These are phyloP conservation scores for Coregonus clupeaformis DNA, from an alignment of 2,113 vertebrate species.

Conservation along the genomic window DNA sequence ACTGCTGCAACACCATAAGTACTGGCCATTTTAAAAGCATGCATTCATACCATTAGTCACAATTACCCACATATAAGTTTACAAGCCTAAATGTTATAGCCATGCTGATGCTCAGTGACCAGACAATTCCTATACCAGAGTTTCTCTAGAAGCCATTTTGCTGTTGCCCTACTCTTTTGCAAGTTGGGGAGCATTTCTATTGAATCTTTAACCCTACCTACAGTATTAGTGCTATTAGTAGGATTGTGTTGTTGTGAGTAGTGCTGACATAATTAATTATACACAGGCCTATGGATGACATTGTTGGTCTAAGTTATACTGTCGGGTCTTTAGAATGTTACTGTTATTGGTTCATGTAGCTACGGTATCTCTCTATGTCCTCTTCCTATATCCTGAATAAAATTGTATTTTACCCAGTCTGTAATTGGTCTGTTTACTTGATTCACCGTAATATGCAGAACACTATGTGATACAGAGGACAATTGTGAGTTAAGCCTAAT, in stretches of 20 bases:
- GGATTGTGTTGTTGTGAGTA: not conserved
- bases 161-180: not conserved
- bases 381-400: constrained; percentile 23
- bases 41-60: not conserved
- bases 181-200: not conserved
- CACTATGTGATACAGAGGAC: not conserved
- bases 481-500: not conserved
- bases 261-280: not conserved
- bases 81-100: not conserved
- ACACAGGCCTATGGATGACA: too few species aligned
- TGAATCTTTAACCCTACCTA: not conserved
- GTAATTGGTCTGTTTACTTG: constrained; percentile 6
- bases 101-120: not conserved
- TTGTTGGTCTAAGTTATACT: constrained; percentile 14
- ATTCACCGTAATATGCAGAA: not conserved
- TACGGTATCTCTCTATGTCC: constrained; percentile 2
- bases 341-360: not conserved
- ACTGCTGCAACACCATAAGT: not conserved
- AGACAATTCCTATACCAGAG: not conserved
- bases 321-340: not conserved
- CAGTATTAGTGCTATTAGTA: too few species aligned
- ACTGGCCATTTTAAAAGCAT: not conserved
- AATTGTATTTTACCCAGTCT: not conserved
- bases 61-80: not conserved
- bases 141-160: not conserved